phyloP scores from a whole-genome alignment of 2,888 invertebrate species.

The Dyspetes luteomarginatus region DNA sequence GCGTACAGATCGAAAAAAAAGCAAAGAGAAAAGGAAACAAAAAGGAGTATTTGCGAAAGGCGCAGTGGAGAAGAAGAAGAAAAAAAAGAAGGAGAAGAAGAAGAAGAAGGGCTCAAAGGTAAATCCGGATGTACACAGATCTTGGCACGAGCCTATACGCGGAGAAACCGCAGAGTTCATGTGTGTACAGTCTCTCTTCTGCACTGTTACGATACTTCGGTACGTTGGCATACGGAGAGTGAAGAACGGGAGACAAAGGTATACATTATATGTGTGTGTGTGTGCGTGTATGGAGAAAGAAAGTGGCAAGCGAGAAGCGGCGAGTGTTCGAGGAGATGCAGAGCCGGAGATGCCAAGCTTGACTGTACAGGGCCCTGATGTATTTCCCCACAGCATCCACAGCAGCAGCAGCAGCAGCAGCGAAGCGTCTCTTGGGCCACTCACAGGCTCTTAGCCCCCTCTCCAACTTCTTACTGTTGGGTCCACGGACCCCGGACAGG shows the following conservation, averaged over 20 bases:
- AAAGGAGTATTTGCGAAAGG: slow-evolving; percentile 7
- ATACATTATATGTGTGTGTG: slow-evolving; percentile 36
- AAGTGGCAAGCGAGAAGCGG: slow-evolving; percentile 42
- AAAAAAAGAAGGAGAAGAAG: background rate
- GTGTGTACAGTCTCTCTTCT: slow-evolving; percentile 2
- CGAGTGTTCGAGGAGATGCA: slow-evolving; percentile 63
- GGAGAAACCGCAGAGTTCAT: slow-evolving; percentile 8
- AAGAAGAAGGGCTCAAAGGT: slow-evolving; percentile 22
- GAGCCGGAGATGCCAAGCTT: slow-evolving; percentile 71
- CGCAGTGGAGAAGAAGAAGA: slow-evolving; percentile 5
- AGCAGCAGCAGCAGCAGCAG: slow-evolving; percentile 67
- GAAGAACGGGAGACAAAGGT: slow-evolving; percentile 40
- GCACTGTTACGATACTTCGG: slow-evolving; percentile 17
- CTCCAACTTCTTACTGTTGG: background rate
- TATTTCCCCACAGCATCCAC: slow-evolving; percentile 77
- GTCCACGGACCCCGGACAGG: background rate
- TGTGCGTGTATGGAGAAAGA: slow-evolving; percentile 35
- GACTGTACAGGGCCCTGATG: slow-evolving; percentile 73
- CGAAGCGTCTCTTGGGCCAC: slow-evolving; percentile 67
- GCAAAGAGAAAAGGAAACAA: background rate
- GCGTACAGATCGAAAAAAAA: slow-evolving; percentile 15
- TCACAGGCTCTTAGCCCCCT: background rate
- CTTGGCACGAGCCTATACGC: slow-evolving; percentile 58
- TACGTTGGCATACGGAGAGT: background rate
- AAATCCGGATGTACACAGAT: slow-evolving; percentile 57